Conservation (phyloP, 2,113 vertebrate species). For the Bos javanicus region DNA sequence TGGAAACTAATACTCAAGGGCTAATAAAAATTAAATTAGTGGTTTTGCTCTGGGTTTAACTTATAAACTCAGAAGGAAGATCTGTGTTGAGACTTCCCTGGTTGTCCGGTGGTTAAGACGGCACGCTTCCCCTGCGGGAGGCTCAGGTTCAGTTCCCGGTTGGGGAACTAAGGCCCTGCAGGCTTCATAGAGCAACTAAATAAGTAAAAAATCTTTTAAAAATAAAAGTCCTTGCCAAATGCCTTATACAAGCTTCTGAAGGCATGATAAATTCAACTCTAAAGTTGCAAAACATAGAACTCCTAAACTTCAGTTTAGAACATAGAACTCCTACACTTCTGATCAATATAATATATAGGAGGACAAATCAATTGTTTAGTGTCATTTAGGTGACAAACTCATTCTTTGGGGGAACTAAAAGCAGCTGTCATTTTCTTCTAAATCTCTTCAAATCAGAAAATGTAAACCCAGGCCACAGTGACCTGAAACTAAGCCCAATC, state of each 20-base stretch:
- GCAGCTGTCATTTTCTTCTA: neutral
- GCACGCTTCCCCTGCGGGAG: neutral
- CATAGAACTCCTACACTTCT: neutral
- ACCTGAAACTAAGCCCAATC: neutral
- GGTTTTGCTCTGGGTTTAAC: neutral
- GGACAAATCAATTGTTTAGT: neutral
- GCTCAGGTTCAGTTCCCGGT: neutral
- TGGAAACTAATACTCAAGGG: neutral
- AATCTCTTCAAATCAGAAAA: neutral
- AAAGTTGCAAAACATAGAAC: neutral
- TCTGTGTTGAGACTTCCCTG: neutral
- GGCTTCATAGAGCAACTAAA: neutral
- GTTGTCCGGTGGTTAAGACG: neutral
- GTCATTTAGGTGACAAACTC: neutral
- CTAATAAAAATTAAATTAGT: neutral
- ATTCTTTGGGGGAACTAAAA: neutral
- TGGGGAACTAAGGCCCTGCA: neutral
- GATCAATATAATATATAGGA: neutral
- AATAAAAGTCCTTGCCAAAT: neutral
- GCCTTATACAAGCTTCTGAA: neutral
- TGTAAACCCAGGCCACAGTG: neutral
- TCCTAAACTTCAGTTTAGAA: neutral
- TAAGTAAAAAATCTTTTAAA: neutral
- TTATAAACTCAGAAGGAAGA: neutral
- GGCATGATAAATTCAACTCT: neutral